Evolutionary conservation across 2,888 invertebrate species (phyloP), one percentile per base, ranked within the genome.

Genomic region (Ellobium chinense): DNA sequence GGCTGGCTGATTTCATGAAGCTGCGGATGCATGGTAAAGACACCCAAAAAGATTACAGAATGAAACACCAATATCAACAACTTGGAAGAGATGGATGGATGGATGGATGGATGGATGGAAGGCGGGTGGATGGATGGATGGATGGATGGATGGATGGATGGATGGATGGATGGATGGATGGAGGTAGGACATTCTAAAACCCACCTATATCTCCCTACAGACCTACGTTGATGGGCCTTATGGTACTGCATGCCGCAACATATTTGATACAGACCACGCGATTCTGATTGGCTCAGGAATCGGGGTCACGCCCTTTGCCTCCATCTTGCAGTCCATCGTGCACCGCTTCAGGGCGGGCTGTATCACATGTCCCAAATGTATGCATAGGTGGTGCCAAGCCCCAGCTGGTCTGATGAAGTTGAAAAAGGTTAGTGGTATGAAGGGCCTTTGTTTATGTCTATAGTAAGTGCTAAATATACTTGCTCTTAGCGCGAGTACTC

Each of bases 251-350:
- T 97, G 97, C 0, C 97, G 97, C 78, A 97, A 98, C 93, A 98
- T 99, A 87, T 98, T 98, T 94, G 95, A 96, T 83, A 97, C 98
- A 0, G 96, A 98, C 91, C 98, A 99, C 93, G 98, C 98, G 0
- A 97, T 97, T 9, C 94, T 99, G 46, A 96, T 99, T 85, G 98
- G 97, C 0, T 97, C 98, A 0, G 98, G 98, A 12, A 98, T 98
- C 81, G 99, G 98, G 0, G 98, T 98, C 0, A 99, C 98, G 0
- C 98, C 98, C 0, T 98, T 98, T 93, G 98, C 98, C 9, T 97
- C 98, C 80, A 97, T 98, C 88, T 94, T 98, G 65, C 98, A 98
- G 92, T 96, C 96, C 29, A 96, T 98, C 87, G 97, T 98, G 97
- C 96, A 97, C 93, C 95, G 97, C 76, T 97, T 98, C 93, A 96